Evolutionary conservation across 2,113 vertebrate species (phyloP).

Genomic region (Noturus placidus): DNA sequence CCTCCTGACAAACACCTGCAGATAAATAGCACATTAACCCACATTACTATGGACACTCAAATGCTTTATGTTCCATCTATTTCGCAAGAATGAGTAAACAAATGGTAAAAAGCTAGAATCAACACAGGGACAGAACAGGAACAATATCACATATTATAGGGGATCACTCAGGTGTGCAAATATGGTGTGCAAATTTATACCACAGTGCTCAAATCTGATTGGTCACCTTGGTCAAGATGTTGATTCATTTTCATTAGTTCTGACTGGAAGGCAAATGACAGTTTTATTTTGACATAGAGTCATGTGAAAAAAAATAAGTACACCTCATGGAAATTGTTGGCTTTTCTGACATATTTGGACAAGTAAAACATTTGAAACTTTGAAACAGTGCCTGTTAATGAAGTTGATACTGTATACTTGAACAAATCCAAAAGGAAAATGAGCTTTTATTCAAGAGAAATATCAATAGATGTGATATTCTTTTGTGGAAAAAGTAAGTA

Average conservation of each 20-base stretch:
- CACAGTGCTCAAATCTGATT: background rate
- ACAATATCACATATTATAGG: background rate
- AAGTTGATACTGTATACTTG: too few relatives aligned
- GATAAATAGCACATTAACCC: conserved; percentile 9
- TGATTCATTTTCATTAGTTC: background rate
- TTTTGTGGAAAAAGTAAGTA: too few relatives aligned
- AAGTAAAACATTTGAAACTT: too few relatives aligned
- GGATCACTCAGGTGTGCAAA: background rate
- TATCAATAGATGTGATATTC: too few relatives aligned
- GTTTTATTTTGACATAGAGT: background rate
- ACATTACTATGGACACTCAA: background rate
- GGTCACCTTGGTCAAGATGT: background rate
- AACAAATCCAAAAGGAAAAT: too few relatives aligned
- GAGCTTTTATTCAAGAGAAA: too few relatives aligned
- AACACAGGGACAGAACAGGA: background rate
- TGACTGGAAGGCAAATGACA: background rate
- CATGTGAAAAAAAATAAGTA: too few relatives aligned
- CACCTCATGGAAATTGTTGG: too few relatives aligned
- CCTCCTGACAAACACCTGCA: conserved; percentile 89
- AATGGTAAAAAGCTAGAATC: background rate
- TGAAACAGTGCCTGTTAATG: too few relatives aligned
- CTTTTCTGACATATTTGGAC: too few relatives aligned
- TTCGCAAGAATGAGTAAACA: background rate
- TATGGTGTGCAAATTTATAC: background rate
- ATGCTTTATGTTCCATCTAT: background rate